These are phyloP conservation scores for Numenius arquata DNA, from an alignment of 2,113 vertebrate genomes.

Conservation along the genomic window DNA sequence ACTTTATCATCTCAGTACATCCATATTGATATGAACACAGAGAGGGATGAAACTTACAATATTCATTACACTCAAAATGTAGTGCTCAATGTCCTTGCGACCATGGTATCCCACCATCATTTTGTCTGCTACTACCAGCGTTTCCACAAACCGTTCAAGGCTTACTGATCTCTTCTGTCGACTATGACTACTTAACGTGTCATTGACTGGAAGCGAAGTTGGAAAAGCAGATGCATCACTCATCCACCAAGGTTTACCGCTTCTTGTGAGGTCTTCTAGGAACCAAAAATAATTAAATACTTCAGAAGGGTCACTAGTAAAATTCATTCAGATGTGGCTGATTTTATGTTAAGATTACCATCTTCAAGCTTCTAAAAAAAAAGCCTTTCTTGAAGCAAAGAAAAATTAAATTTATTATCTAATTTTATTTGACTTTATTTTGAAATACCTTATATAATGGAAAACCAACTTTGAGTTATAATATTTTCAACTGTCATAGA, in stretches of 20 bases:
- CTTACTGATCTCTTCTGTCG: conserved; percentile 91
- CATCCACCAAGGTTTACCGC: conserved; percentile 74
- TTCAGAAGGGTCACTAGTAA: conserved; percentile 50
- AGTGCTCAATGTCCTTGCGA: conserved; percentile 98
- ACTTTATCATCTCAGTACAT: neutral
- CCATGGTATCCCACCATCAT: conserved; percentile 99
- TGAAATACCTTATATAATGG: neutral
- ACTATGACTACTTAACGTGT: conserved; percentile 51
- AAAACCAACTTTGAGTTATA: neutral
- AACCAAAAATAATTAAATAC: conserved; percentile 58
- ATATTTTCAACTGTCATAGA: neutral
- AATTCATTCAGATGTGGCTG: conserved; percentile 18
- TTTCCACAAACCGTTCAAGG: conserved; percentile 95
- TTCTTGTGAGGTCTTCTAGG: conserved; percentile 82
- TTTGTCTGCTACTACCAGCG: conserved; percentile 95
- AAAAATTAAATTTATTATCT: neutral
- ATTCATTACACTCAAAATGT: conserved; percentile 99
- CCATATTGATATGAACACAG: neutral
- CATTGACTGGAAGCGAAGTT: conserved; percentile 64
- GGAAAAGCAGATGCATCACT: conserved; percentile 67
- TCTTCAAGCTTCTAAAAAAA: neutral
- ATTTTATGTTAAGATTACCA: neutral
- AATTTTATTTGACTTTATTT: neutral
- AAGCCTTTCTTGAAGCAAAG: neutral
- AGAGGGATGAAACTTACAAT: conserved; percentile 99